Conservation (phyloP, 1,140 invertebrate genomes). For the Temnothorax nylanderi region DNA sequence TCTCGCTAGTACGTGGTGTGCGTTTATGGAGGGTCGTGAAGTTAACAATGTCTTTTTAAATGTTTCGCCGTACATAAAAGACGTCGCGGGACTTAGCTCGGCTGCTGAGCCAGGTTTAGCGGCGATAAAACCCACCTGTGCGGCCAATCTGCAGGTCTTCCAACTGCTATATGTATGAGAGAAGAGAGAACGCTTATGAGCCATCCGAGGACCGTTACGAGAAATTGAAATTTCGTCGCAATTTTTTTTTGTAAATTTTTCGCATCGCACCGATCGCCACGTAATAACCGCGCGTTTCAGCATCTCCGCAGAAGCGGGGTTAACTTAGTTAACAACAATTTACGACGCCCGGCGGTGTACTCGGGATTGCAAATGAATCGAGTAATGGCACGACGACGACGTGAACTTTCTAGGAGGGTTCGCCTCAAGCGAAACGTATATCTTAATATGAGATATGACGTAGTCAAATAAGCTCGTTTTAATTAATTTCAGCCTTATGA, state of each 20-base stretch:
- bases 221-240: background rate
- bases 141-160: background rate
- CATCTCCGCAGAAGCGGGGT: background rate
- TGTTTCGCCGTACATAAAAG: constrained; percentile 13
- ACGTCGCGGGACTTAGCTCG: background rate
- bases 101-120: background rate
- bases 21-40: constrained; percentile 12
- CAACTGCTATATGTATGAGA: background rate
- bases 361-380: constrained; percentile 41
- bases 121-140: background rate
- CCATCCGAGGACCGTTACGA: background rate
- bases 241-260: background rate
- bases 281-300: background rate
- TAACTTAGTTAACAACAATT: constrained; percentile 14
- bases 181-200: background rate
- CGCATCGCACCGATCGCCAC: too few relatives aligned
- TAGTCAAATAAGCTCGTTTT: constrained; percentile 28
- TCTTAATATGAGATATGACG: background rate
- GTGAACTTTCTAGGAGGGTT: background rate
- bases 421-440: background rate
- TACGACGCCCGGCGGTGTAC: background rate
- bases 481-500: constrained; percentile 48
- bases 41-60: constrained; percentile 31
- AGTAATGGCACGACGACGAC: background rate
- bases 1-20: background rate